A percentile compares a stretch with the other conserved stretches of the same genome.
These are phyloP conservation scores for Brenthis hecate DNA, from an alignment of 2,888 invertebrate species.

Conservation along the genomic window DNA sequence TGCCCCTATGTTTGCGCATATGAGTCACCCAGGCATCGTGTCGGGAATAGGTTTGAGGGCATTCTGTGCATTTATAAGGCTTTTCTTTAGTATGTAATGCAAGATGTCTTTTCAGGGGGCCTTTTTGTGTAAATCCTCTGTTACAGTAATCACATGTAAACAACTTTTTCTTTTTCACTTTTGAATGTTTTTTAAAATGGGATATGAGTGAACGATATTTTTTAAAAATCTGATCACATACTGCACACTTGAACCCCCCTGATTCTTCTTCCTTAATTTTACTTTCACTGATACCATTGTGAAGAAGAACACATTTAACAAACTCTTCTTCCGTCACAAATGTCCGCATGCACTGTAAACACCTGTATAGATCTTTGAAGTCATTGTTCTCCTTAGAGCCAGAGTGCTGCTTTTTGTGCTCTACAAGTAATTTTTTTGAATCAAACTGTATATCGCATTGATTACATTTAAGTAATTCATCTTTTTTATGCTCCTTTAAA, in stretches of 20 bases:
- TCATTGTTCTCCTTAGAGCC: neutral
- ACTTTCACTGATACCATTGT: conserved; percentile 25
- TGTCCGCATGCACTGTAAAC: conserved; percentile 5
- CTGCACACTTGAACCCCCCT: conserved; percentile 61
- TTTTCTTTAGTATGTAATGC: conserved; percentile 79
- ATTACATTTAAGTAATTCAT: conserved; percentile 15
- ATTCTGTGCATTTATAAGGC: conserved; percentile 79
- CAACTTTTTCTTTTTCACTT: conserved; percentile 55
- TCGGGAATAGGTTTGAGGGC: conserved; percentile 81
- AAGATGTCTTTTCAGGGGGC: conserved; percentile 72
- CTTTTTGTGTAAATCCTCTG: conserved; percentile 66
- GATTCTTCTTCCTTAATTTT: conserved; percentile 26
- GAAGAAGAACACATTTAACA: conserved; percentile 9
- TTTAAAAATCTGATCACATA: conserved; percentile 78
- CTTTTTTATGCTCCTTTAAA: conserved; percentile 24
- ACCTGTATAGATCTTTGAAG: neutral
- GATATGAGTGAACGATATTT: conserved; percentile 76
- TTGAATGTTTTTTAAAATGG: conserved; percentile 61
- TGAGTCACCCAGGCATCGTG: conserved; percentile 82
- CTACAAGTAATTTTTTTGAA: conserved; percentile 1
- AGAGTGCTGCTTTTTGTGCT: conserved; percentile 3
- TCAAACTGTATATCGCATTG: conserved; percentile 11
- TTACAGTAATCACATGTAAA: conserved; percentile 74
- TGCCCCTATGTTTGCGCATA: conserved; percentile 80
- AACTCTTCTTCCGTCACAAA: conserved; percentile 20